A percentile compares a stretch with the other conserved stretches of the same genome.
These are phyloP conservation scores for Ianthella basta DNA, from an alignment of 37 sponge, comb jelly and placozoan species.

Conservation along the genomic window DNA sequence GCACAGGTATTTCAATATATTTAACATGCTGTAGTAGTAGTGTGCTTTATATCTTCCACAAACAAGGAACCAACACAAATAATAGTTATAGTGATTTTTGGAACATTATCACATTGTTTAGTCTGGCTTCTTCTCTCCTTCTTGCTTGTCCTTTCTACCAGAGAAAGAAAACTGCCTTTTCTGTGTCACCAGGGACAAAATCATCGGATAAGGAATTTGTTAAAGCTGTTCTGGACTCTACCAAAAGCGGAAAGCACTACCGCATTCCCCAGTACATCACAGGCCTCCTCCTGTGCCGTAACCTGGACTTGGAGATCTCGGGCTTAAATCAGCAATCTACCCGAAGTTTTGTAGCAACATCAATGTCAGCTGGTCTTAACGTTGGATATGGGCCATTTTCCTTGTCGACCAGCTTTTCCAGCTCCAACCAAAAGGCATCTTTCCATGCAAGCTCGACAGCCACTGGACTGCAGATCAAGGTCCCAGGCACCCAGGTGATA, in stretches of 20 bases:
- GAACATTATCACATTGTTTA: no score
- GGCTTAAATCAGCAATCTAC: not conserved
- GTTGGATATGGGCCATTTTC: slow-evolving; percentile 4
- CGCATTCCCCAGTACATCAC: slow-evolving; percentile 25
- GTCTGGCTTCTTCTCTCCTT: no score
- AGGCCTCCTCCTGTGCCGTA: not conserved
- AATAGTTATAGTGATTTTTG: no score
- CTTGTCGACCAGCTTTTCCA: slow-evolving; percentile 10
- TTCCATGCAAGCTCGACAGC: slow-evolving; percentile 14
- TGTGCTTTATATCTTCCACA: no score
- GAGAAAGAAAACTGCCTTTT: no score
- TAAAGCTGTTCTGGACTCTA: no score
- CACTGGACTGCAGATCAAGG: not conserved
- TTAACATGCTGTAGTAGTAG: no score
- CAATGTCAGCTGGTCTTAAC: not conserved
- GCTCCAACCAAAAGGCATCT: slow-evolving; percentile 7
- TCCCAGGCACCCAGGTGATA: slow-evolving; percentile 14
- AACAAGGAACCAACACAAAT: no score
- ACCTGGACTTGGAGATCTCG: slow-evolving; percentile 1
- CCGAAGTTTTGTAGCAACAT: not conserved
- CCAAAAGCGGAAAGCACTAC: not conserved
- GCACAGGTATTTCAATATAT: no score
- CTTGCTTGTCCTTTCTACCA: no score
- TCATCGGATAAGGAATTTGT: no score
- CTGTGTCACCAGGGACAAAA: no score